phyloP scores from a whole-genome alignment of 2,888 invertebrate species.

The Cryptus armator region DNA sequence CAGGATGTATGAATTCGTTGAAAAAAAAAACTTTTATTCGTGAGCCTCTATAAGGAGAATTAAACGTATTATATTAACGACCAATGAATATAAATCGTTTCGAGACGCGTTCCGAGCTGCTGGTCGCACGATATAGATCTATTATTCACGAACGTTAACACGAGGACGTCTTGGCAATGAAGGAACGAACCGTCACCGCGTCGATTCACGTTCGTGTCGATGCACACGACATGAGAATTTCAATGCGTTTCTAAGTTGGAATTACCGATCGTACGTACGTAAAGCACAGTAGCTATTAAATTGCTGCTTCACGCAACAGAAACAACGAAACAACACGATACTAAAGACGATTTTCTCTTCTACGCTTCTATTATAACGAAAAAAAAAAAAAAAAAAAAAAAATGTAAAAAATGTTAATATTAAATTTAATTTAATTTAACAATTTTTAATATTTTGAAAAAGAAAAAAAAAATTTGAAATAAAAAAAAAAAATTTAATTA shows the following conservation, averaged over 20 bases:
- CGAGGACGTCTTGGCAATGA: conserved; percentile 13
- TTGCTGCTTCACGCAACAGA: background rate
- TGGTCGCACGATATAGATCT: conserved; percentile 15
- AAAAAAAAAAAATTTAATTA: background rate
- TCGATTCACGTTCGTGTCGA: conserved; percentile 20
- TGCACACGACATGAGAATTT: conserved; percentile 42
- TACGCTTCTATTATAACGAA: background rate
- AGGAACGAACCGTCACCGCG: conserved; percentile 5
- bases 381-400: too few species aligned
- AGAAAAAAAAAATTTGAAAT: too few species aligned
- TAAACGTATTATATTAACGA: conserved; percentile 13
- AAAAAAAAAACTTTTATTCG: background rate
- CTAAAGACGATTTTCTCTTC: conserved; percentile 30
- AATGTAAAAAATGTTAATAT: too few species aligned
- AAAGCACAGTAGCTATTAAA: background rate
- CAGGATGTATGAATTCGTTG: too few species aligned
- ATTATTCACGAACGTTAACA: conserved; percentile 8
- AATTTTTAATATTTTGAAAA: too few species aligned
- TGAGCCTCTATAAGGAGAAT: background rate
- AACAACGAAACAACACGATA: background rate
- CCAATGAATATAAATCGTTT: conserved; percentile 20
- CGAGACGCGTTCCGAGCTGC: background rate
- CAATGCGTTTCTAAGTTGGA: conserved; percentile 21
- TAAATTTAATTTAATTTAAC: too few species aligned
- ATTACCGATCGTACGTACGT: background rate